Percentiles rank a stretch among this genome's conserved stretches.
These are phyloP conservation scores for Odontocerum albicorne DNA, from an alignment of 2,888 invertebrate species.

Conservation along the genomic window DNA sequence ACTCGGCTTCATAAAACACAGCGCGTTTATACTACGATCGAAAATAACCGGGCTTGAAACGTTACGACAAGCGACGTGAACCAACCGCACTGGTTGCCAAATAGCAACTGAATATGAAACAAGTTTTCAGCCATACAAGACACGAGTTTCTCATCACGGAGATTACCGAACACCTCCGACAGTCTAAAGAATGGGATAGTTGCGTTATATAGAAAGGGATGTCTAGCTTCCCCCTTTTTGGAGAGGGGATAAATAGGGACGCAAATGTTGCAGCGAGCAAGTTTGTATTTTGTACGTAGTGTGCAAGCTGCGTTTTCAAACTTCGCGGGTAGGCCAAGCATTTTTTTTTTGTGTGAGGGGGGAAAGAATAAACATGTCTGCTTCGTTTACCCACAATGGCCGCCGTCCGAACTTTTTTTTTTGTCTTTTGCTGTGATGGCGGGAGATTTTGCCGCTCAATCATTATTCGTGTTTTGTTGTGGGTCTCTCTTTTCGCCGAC, in stretches of 20 bases:
- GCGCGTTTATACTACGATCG: conserved; percentile 11
- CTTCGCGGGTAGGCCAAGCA: conserved; percentile 19
- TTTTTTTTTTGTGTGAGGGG: conserved; percentile 9
- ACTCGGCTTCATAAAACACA: conserved; percentile 13
- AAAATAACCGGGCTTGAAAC: too few relatives aligned
- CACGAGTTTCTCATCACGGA: conserved; percentile 7
- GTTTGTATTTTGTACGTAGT: conserved; percentile 6
- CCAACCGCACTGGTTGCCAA: conserved; percentile 16
- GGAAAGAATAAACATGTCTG: conserved; percentile 11
- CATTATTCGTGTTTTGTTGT: conserved; percentile 19
- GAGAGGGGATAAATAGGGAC: background rate
- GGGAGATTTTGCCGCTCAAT: conserved; percentile 21
- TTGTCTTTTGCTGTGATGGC: conserved; percentile 14
- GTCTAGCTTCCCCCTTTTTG: background rate
- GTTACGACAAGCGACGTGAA: conserved; percentile 10
- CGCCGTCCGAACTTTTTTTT: conserved; percentile 10
- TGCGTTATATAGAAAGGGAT: conserved; percentile 4
- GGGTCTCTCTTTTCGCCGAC: conserved; percentile 14
- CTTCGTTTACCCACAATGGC: conserved; percentile 27
- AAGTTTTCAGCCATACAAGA: conserved; percentile 17
- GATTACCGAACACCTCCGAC: conserved; percentile 9
- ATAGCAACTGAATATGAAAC: conserved; percentile 24
- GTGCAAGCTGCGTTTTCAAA: conserved; percentile 18
- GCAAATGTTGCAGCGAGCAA: conserved; percentile 9
- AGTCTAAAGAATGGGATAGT: conserved; percentile 5